phyloP scores from a whole-genome alignment of 2,888 invertebrate genomes.

The Drosophila leonis region DNA sequence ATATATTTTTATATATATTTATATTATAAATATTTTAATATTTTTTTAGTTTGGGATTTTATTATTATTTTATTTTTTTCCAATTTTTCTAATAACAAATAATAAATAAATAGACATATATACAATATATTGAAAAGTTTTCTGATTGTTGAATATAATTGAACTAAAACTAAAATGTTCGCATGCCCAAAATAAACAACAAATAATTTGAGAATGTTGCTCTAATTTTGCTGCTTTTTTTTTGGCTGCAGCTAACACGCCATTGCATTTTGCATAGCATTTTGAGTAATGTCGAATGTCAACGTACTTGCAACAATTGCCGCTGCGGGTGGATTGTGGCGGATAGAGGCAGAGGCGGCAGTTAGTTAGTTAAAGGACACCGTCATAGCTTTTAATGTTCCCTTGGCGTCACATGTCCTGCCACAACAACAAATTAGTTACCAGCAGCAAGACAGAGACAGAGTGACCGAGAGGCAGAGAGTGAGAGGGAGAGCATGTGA shows the following conservation, averaged over 20 bases:
- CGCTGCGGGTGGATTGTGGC: constrained; percentile 26
- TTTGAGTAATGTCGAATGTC: constrained; percentile 80
- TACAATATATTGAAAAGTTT: too few relatives aligned
- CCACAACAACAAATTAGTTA: constrained; percentile 69
- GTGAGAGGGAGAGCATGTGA: not conserved
- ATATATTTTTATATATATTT: too few relatives aligned
- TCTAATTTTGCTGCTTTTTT: constrained; percentile 12
- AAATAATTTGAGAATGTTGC: constrained; percentile 39
- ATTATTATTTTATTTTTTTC: too few relatives aligned
- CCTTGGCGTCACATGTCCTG: constrained; percentile 67
- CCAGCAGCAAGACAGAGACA: not conserved
- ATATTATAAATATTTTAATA: too few relatives aligned
- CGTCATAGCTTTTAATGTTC: constrained; percentile 42
- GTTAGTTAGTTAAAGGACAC: constrained; percentile 65
- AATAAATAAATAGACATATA: too few relatives aligned
- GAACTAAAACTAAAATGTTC: not conserved
- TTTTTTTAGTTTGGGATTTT: too few relatives aligned
- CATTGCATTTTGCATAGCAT: constrained; percentile 71
- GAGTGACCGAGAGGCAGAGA: not conserved
- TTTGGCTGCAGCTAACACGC: constrained; percentile 55
- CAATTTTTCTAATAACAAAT: too few relatives aligned
- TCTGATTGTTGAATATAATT: not conserved
- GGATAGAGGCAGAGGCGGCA: constrained; percentile 17
- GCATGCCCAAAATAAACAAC: constrained; percentile 35
- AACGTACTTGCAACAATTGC: constrained; percentile 65